Conservation (phyloP, 2,113 vertebrate genomes). For the Epinephelus lanceolatus region DNA sequence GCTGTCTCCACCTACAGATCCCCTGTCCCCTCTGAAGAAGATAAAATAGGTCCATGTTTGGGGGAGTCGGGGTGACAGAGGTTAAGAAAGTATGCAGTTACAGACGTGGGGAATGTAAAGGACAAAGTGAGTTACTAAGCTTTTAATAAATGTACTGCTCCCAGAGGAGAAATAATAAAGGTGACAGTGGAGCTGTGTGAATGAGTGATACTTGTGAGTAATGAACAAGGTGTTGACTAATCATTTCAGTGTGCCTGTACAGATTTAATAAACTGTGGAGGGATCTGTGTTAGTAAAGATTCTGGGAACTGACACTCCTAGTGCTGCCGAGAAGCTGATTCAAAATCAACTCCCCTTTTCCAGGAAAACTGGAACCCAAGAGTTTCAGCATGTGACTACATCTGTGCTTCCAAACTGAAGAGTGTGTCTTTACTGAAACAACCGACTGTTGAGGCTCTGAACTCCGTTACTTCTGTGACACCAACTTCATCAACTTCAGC, state of each 20-base stretch:
- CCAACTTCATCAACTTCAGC: neutral
- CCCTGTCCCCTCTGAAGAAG: too few relatives aligned
- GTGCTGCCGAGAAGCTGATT: constrained; percentile 6
- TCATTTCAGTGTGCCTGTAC: constrained; percentile 14
- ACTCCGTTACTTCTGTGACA: neutral
- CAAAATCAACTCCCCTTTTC: neutral
- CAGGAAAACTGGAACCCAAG: neutral
- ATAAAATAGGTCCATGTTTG: too few relatives aligned
- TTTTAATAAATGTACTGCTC: neutral
- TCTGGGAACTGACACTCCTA: constrained; percentile 16
- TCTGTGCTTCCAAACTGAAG: neutral
- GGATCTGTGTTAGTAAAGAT: neutral
- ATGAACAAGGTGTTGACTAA: constrained; percentile 18
- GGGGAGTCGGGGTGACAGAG: too few relatives aligned
- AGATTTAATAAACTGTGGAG: constrained; percentile 19
- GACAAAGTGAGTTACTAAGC: neutral
- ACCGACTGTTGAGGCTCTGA: too few relatives aligned
- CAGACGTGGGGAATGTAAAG: neutral
- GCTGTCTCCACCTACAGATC: too few relatives aligned
- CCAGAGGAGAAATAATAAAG: constrained; percentile 6
- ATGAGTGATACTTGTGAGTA: constrained; percentile 6
- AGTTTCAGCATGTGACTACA: neutral
- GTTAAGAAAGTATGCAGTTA: neutral
- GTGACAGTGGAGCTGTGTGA: neutral
- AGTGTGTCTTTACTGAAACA: neutral